These are phyloP conservation scores for Eospalax fontanierii DNA, from an alignment of 2,797 vertebrate species.

Conservation along the genomic window DNA sequence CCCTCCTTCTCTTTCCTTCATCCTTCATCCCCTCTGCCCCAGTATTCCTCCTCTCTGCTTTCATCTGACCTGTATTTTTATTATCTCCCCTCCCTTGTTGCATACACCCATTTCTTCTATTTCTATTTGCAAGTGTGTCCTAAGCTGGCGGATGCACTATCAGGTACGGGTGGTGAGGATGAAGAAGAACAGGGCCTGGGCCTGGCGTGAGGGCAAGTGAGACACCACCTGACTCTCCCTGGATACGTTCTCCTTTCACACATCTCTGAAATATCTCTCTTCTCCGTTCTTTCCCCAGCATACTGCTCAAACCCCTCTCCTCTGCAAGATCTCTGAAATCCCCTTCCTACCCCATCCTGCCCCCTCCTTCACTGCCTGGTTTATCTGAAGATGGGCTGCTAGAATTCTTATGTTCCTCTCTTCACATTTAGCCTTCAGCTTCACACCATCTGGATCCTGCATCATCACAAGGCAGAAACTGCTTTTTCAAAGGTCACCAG, in stretches of 20 bases:
- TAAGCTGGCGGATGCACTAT: too few species aligned
- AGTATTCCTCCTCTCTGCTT: background rate
- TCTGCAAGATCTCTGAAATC: background rate
- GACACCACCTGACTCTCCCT: too few species aligned
- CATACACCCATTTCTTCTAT: background rate
- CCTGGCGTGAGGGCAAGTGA: background rate
- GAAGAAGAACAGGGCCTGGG: background rate
- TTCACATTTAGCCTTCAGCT: background rate
- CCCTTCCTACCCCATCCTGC: background rate
- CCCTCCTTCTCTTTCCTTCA: background rate
- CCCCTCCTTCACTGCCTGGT: too few species aligned
- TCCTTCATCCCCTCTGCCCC: background rate
- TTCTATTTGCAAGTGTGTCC: background rate
- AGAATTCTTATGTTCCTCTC: too few species aligned
- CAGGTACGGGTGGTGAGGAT: background rate
- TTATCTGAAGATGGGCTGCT: background rate
- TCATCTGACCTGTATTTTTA: background rate
- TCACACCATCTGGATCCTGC: background rate
- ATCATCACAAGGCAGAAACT: background rate
- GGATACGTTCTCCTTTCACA: background rate
- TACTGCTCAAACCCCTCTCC: background rate
- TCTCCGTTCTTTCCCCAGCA: background rate
- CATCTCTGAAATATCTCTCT: too few species aligned
- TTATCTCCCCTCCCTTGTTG: background rate
- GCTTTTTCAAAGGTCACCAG: conserved; percentile 35